Evolutionary conservation across 2,113 vertebrate genomes (phyloP).

Genomic region (Strix aluco): DNA sequence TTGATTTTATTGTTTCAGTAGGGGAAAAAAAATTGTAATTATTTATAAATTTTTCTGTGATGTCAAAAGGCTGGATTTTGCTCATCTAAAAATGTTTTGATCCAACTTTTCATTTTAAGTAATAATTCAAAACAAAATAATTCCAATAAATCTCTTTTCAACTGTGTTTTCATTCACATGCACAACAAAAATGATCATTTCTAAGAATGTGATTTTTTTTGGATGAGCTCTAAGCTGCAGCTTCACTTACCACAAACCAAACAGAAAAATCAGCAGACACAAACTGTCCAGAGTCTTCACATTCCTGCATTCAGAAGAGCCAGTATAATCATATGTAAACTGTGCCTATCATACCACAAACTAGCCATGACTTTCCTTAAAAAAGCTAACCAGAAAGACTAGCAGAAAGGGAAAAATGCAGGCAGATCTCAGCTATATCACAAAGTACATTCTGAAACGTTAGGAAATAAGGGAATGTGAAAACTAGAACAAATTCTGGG

Average conservation of each 20-base stretch:
- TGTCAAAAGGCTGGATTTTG: background rate
- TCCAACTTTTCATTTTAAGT: background rate
- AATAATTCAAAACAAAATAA: background rate
- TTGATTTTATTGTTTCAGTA: background rate
- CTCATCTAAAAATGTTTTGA: background rate
- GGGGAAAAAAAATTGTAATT: background rate
- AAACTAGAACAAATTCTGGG: background rate
- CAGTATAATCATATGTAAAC: background rate
- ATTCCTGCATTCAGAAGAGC: background rate
- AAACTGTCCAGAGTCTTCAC: background rate
- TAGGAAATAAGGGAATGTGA: background rate
- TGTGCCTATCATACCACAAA: background rate
- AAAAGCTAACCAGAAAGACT: background rate
- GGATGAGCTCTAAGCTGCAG: background rate
- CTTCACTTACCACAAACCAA: background rate
- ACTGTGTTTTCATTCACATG: background rate
- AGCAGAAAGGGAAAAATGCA: background rate
- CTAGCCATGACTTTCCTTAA: rapidly evolving
- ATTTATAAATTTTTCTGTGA: background rate
- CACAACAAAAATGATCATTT: background rate
- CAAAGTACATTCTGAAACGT: background rate
- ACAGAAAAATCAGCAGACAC: background rate
- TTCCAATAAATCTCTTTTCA: background rate
- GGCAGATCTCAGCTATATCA: background rate
- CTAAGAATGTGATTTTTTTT: background rate